A percentile compares a stretch with the other conserved stretches of the same genome.
phyloP scores from a whole-genome alignment of 1,140 invertebrate species.

The Philotrypesis tridentata region DNA sequence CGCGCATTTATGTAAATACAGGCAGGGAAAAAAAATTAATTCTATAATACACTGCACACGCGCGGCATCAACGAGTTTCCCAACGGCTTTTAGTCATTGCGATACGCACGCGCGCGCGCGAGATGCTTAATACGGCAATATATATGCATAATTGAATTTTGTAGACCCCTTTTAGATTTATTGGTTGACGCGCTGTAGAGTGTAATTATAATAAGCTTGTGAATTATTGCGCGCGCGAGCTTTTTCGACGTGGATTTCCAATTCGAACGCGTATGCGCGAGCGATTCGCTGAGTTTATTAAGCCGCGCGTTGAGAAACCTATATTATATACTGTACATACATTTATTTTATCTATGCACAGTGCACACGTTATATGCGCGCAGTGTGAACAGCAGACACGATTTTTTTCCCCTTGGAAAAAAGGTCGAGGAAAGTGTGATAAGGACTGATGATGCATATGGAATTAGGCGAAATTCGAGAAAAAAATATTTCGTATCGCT shows the following conservation, averaged over 20 bases:
- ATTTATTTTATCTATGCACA: too few relatives aligned
- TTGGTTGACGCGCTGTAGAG: background rate
- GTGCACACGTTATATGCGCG: too few relatives aligned
- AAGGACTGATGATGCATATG: too few relatives aligned
- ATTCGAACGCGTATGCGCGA: too few relatives aligned
- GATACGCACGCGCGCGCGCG: background rate
- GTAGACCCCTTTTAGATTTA: constrained; percentile 15
- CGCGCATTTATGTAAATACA: background rate
- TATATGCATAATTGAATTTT: constrained; percentile 23
- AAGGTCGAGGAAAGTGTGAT: too few relatives aligned
- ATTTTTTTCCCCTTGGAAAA: too few relatives aligned
- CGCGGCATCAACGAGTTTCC: background rate
- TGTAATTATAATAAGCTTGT: background rate
- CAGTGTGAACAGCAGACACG: too few relatives aligned
- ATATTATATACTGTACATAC: too few relatives aligned
- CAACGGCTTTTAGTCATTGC: constrained; percentile 21
- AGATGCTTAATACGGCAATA: background rate
- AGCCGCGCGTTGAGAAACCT: too few relatives aligned
- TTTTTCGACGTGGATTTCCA: background rate
- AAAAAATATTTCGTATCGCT: too few relatives aligned
- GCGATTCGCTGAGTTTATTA: background rate
- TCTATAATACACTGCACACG: background rate
- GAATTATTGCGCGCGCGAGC: background rate
- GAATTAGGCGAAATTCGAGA: too few relatives aligned
- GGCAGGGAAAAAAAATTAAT: constrained; percentile 28